Evolutionary conservation across 2,797 vertebrate species (phyloP).

Genomic region (Myioborus miniatus): DNA sequence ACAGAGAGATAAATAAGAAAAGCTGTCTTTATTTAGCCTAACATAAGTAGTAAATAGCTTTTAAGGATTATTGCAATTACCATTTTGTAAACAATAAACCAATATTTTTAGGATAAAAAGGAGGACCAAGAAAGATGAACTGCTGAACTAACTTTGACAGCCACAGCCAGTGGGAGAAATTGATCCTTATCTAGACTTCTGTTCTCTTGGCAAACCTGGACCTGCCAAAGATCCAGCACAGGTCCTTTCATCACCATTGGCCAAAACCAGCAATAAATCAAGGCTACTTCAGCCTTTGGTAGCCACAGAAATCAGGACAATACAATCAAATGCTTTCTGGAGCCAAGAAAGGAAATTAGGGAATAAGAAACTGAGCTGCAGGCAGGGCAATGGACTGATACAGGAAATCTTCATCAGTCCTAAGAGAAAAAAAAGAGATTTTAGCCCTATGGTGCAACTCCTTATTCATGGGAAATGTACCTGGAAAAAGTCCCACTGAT

Average conservation of each 20-base stretch:
- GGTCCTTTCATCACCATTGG: neutral
- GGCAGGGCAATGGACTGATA: accelerated
- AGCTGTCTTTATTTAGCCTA: neutral
- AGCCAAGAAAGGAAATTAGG: neutral
- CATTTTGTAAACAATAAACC: neutral
- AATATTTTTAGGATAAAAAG: neutral
- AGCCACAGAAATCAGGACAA: neutral
- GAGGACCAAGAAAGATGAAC: neutral
- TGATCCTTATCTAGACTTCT: neutral
- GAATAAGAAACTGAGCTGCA: neutral
- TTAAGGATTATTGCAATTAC: neutral
- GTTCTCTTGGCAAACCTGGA: neutral
- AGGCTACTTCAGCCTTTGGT: neutral
- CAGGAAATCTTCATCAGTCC: neutral
- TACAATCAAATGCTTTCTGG: neutral
- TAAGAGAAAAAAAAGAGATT: accelerated
- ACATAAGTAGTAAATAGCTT: neutral
- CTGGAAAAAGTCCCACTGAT: neutral
- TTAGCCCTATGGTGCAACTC: neutral
- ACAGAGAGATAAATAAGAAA: neutral
- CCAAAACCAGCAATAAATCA: neutral
- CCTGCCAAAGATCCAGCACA: neutral
- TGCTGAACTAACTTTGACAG: neutral
- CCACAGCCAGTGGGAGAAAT: neutral
- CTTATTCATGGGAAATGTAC: neutral